Evolutionary conservation across 2,888 invertebrate species (phyloP).

Genomic region (Eupithecia dodoneata): DNA sequence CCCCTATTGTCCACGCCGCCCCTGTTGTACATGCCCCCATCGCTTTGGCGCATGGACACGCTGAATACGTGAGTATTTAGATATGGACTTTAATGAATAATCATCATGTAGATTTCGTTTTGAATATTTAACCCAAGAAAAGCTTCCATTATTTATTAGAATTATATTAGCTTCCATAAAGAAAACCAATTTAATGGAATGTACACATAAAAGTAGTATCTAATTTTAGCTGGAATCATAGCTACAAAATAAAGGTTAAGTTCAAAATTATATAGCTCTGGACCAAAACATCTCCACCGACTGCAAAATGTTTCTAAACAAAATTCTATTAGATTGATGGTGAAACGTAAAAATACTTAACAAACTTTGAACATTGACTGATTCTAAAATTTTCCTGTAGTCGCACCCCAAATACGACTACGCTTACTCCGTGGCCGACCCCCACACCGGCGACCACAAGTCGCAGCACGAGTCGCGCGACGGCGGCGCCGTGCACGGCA

Average conservation of each 20-base stretch:
- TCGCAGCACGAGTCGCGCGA: slow-evolving; percentile 85
- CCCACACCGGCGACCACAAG: slow-evolving; percentile 86
- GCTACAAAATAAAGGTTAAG: not conserved
- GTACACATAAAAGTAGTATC: too few relatives aligned
- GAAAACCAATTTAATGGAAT: not conserved
- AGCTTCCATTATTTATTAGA: not conserved
- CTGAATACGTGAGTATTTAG: slow-evolving; percentile 67
- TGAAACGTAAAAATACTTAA: not conserved
- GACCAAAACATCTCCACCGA: too few relatives aligned
- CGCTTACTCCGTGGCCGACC: slow-evolving; percentile 85
- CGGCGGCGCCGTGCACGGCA: slow-evolving; percentile 87
- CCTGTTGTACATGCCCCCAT: slow-evolving; percentile 61
- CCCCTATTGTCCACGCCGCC: slow-evolving; percentile 62
- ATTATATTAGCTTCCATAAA: not conserved
- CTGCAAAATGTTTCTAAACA: not conserved
- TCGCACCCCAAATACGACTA: slow-evolving; percentile 86
- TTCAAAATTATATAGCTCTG: not conserved
- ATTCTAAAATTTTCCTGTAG: slow-evolving; percentile 54
- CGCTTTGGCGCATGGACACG: slow-evolving; percentile 61
- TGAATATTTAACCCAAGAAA: not conserved
- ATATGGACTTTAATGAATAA: not conserved
- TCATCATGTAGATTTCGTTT: not conserved
- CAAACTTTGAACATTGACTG: not conserved
- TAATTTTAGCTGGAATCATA: too few relatives aligned
- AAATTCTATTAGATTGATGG: not conserved